A percentile compares a stretch with the other conserved stretches of the same genome.
Conservation (phyloP, 23 tunicate genomes). For the Clavelina lepadiformis region DNA sequence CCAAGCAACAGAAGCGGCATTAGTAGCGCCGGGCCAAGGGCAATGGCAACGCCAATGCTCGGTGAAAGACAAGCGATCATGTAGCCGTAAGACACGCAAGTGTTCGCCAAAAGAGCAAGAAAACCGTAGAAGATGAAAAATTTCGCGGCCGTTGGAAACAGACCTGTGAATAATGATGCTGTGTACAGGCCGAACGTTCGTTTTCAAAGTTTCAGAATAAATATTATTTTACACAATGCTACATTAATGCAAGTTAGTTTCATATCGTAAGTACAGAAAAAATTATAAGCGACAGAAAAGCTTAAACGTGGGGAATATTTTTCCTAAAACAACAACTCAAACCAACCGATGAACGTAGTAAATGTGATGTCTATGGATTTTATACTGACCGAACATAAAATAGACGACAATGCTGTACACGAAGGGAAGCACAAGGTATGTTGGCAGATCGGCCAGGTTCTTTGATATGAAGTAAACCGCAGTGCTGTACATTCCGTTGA, state of each 20-base stretch:
- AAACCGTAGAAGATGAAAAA: conserved; percentile 57
- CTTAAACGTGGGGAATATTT: no score
- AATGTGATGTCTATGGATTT: no score
- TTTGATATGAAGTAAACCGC: conserved; percentile 55
- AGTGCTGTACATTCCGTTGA: conserved; percentile 76
- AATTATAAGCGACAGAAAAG: no score
- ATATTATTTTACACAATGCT: no score
- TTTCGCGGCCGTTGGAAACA: conserved; percentile 55
- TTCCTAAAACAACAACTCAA: no score
- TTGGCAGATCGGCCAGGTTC: conserved; percentile 67
- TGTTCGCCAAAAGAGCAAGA: conserved; percentile 36
- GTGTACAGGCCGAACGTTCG: conserved; percentile 49
- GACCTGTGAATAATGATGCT: conserved; percentile 22
- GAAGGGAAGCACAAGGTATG: conserved; percentile 43
- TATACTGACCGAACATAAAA: conserved; percentile 64
- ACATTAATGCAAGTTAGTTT: no score
- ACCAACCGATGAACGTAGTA: no score
- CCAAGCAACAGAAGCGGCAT: conserved; percentile 80
- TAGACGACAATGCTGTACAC: conserved; percentile 50
- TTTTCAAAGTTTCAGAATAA: no score
- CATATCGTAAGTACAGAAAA: no score
- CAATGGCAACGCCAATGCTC: conserved; percentile 46
- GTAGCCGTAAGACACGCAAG: conserved; percentile 82
- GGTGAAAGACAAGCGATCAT: conserved; percentile 72
- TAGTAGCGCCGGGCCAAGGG: conserved; percentile 68